phyloP scores from a whole-genome alignment of 2,113 vertebrate genomes.

The Sakesphorus luctuosus region DNA sequence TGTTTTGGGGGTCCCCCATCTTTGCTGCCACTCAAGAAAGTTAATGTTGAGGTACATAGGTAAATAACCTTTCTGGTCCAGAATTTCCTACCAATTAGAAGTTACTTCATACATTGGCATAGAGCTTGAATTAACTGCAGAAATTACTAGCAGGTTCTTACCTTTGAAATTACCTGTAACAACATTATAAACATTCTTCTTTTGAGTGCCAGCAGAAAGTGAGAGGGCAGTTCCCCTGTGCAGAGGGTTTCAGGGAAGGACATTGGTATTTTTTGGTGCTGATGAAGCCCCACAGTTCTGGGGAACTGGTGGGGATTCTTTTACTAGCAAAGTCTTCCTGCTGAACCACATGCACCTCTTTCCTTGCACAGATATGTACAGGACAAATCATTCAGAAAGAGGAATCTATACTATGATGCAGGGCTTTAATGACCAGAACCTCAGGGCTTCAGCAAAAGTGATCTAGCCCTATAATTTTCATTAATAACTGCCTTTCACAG shows the following conservation, averaged over 20 bases:
- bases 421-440: not conserved
- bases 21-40: too few relatives aligned
- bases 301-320: not conserved
- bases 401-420: not conserved
- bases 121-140: too few relatives aligned
- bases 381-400: not conserved
- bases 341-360: not conserved
- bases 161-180: not conserved
- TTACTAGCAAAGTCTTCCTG: not conserved
- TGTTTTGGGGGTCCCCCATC: too few relatives aligned
- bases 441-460: not conserved
- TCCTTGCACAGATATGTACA: not conserved
- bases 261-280: not conserved
- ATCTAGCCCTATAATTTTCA: not conserved
- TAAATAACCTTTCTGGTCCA: too few relatives aligned
- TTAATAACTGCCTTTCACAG: not conserved
- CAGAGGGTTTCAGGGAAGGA: not conserved
- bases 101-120: too few relatives aligned
- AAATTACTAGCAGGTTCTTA: not conserved
- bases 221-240: not conserved
- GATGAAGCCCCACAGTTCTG: not conserved
- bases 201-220: not conserved
- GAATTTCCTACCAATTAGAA: too few relatives aligned
- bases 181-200: not conserved
- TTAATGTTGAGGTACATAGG: too few relatives aligned